These are phyloP conservation scores for Cephalopterus ornatus DNA, from an alignment of 2,113 vertebrate genomes.

Conservation along the genomic window DNA sequence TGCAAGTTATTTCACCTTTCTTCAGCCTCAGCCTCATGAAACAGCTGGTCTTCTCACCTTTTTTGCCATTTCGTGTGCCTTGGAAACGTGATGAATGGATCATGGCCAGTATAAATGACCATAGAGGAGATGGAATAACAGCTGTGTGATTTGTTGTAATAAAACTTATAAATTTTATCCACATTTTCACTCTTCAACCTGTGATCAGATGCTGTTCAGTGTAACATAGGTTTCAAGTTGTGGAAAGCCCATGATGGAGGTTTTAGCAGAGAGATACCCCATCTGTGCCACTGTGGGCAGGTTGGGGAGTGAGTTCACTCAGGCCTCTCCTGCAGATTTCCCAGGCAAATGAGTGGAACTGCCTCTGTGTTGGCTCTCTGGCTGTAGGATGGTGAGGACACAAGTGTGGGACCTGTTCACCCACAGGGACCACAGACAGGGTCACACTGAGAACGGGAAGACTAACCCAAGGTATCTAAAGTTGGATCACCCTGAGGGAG, in stretches of 20 bases:
- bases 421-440: background rate
- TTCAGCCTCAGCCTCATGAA: background rate
- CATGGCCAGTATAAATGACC: background rate
- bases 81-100: background rate
- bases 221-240: background rate
- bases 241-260: background rate
- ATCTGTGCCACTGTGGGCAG: background rate
- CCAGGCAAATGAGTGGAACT: background rate
- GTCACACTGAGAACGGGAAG: fast-evolving
- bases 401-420: background rate
- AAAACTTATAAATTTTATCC: background rate
- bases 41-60: background rate
- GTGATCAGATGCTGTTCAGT: background rate
- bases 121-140: background rate
- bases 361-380: fast-evolving
- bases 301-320: background rate
- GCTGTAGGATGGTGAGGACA: background rate
- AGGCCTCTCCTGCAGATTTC: background rate
- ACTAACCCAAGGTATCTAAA: background rate
- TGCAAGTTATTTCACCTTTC: background rate
- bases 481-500: background rate
- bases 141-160: background rate
- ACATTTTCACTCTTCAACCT: background rate
- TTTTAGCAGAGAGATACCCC: background rate
- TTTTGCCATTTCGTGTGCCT: background rate